Base-by-base conservation (phyloP, 2,113 vertebrate genomes). In the Herpailurus yagouaroundi region DNA sequence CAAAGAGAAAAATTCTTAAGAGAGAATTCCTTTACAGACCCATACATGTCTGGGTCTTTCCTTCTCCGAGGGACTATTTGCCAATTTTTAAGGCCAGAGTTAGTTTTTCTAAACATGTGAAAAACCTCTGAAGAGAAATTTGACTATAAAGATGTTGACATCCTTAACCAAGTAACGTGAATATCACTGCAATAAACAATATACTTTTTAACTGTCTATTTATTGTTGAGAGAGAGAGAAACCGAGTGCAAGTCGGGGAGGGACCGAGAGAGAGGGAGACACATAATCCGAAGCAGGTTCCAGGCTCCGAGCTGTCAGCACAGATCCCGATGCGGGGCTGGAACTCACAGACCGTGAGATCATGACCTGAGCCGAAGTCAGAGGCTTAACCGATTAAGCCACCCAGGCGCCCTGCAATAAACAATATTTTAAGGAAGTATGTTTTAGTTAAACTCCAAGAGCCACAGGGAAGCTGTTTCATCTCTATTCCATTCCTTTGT, bases 91-190 rank as follows among this genome's bases (percentile, higher is more conserved):
- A 94, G 38, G 83, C 3, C 5, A 69, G 3, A 60, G 27, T 63
- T 91, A 48, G 12, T 74, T 96, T 91, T 94, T 86, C 82, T 76
- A 63, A 96, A 95, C 86, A 45, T 50, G 25, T 36, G 63, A 29
- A 19, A 89, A 87, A 27, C 12, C 16, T 92, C 94, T 93, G 14
- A 81, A 93, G 57, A 93, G 48, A 74, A 92, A 83, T 68, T 52
- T 82, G n/a, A 64, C 50, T 52, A 7, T 89, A 64, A 96, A 93
- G 63, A 29, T 48, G 21, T 41, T 87, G 97, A 98, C 83, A 96
- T 97, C 85, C 97, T 98, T 98, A 97, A 97, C 91, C 95, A 83
- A 60, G 81, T n/a, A 96, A 92, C 96, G 97, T 97, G 97, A 98
- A 96, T 97, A 98, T 63, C 1, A 48, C 88, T 74, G 66, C 91